These are phyloP conservation scores for Corydoras sp. DNA, from an alignment of 2,113 vertebrate species.

Conservation along the genomic window DNA sequence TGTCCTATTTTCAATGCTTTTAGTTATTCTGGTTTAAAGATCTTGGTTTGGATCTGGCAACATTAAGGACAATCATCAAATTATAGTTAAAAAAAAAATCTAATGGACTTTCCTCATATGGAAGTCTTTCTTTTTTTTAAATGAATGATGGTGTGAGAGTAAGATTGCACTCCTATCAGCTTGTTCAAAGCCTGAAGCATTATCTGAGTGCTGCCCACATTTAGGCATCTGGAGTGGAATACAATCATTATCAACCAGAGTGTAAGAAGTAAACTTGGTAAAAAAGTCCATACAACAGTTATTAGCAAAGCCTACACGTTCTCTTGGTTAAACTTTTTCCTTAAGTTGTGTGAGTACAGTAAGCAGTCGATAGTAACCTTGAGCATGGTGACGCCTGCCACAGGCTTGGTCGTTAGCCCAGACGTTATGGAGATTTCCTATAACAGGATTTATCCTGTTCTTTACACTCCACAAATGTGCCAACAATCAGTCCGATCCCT, in stretches of 20 bases:
- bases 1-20: too few relatives aligned
- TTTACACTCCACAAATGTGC: slow-evolving; percentile 7
- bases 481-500: slow-evolving; percentile 33
- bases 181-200: background rate
- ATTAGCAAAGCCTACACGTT: background rate
- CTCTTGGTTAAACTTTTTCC: background rate
- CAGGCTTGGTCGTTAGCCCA: slow-evolving; percentile 9
- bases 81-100: too few relatives aligned
- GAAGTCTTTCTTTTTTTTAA: too few relatives aligned
- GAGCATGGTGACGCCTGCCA: slow-evolving; percentile 12
- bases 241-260: too few relatives aligned
- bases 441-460: slow-evolving; percentile 34
- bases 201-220: slow-evolving; percentile 3
- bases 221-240: background rate
- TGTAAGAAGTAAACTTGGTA: background rate
- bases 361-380: slow-evolving; percentile 18
- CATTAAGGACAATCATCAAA: too few relatives aligned
- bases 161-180: background rate
- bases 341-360: background rate
- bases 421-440: slow-evolving; percentile 18
- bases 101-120: too few relatives aligned
- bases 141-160: too few relatives aligned
- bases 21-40: too few relatives aligned
- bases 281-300: slow-evolving; percentile 14
- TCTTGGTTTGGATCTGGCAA: too few relatives aligned